Evolutionary conservation across 2,888 invertebrate genomes (phyloP).

Genomic region (Cosmia trapezina): DNA sequence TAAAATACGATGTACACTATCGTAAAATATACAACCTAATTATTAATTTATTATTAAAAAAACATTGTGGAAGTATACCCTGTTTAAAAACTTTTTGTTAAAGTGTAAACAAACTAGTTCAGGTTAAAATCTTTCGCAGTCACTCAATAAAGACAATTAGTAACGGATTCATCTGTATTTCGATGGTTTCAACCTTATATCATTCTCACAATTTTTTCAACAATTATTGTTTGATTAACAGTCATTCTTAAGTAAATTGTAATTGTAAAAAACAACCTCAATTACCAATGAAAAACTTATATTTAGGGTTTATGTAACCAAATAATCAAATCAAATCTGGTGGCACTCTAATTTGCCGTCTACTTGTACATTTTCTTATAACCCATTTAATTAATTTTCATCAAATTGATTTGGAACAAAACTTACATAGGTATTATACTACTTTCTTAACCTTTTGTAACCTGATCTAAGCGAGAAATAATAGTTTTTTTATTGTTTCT

Average conservation of each 20-base stretch:
- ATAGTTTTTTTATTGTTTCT: too few relatives aligned
- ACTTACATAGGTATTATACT: not conserved
- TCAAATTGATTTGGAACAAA: not conserved
- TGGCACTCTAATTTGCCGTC: not conserved
- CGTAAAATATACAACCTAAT: constrained; percentile 19
- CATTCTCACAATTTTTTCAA: not conserved
- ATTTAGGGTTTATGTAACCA: not conserved
- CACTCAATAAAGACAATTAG: not conserved
- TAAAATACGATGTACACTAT: constrained; percentile 10
- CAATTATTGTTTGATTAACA: too few relatives aligned
- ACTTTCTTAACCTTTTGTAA: too few relatives aligned
- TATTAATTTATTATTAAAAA: too few relatives aligned
- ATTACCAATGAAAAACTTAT: not conserved
- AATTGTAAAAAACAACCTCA: too few relatives aligned
- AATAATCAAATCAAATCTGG: not conserved
- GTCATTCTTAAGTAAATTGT: too few relatives aligned
- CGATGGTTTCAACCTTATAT: too few relatives aligned
- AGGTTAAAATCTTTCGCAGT: not conserved
- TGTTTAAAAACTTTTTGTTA: not conserved
- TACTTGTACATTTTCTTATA: too few relatives aligned
- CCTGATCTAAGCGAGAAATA: too few relatives aligned
- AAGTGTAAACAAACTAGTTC: not conserved
- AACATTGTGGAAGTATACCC: not conserved
- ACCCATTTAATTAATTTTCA: too few relatives aligned
- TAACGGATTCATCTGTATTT: not conserved